These are phyloP conservation scores for Pseudachorutes palmiensis DNA, from an alignment of 1,140 invertebrate genomes.

Conservation along the genomic window DNA sequence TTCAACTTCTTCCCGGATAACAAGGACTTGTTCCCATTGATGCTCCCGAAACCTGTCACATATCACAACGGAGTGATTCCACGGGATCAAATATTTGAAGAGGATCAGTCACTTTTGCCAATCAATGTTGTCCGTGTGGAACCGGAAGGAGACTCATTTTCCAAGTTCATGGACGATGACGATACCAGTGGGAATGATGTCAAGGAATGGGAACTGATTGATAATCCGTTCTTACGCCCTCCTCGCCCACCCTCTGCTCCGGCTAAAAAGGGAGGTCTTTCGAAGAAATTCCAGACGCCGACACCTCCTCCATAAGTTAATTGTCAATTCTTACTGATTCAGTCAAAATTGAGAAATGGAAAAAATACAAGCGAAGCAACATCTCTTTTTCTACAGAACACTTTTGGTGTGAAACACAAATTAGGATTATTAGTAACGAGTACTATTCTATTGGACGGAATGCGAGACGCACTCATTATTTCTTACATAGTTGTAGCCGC, in stretches of 20 bases:
- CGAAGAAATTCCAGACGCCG: too few species aligned
- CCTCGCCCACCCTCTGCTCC: neutral
- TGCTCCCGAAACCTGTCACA: conserved; percentile 75
- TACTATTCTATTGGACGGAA: too few species aligned
- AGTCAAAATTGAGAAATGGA: too few species aligned
- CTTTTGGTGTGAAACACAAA: too few species aligned
- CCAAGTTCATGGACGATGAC: conserved; percentile 29
- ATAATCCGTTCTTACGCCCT: conserved; percentile 78
- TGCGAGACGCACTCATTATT: too few species aligned
- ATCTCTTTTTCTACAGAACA: too few species aligned
- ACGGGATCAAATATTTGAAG: conserved; percentile 89
- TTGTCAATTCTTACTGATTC: too few species aligned
- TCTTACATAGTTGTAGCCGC: too few species aligned
- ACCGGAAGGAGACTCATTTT: conserved; percentile 37
- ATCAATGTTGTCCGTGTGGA: conserved; percentile 52
- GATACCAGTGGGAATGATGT: conserved; percentile 30
- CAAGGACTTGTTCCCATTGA: conserved; percentile 57
- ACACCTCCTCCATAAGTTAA: too few species aligned
- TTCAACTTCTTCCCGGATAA: conserved; percentile 34
- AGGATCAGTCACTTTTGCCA: conserved; percentile 60
- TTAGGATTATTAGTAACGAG: too few species aligned
- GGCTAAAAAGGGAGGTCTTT: neutral
- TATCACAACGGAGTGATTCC: conserved; percentile 80
- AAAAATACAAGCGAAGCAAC: too few species aligned
- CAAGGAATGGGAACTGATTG: conserved; percentile 52